Base-by-base conservation (phyloP, 1,140 invertebrate genomes). In the Meteorus sp. region DNA sequence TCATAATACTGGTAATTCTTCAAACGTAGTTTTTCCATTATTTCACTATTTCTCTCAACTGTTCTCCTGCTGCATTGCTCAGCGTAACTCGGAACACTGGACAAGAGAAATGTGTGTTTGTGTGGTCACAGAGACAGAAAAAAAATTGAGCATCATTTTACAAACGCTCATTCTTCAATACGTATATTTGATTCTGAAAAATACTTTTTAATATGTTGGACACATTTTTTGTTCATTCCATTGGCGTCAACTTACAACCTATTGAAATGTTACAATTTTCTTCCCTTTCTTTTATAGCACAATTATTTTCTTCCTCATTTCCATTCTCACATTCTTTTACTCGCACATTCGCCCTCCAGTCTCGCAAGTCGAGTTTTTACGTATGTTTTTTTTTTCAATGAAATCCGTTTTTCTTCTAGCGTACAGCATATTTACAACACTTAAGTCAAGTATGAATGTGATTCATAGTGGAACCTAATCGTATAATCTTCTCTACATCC, bases 1-100 rank as follows among this genome's bases (percentile, higher is more conserved):
- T 80, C 70, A 78, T 80, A 80, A 80, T 80, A 78, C 77, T 80
- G 77, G 73, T 80, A 77, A 51, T 58, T 58, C 47, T 37, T 55
- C 25, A 15, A 39, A 39, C n/a, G n/a, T n/a, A n/a, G n/a, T n/a
- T n/a, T n/a, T n/a, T n/a, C n/a, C n/a, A n/a, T n/a, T n/a, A n/a
- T 43, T 43, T 17, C 22, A 11, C 6, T 17, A 17, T 19, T 15
- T 43, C 11, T 19, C 17, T 11, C 9, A 43, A 20, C 22, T 43
- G 9, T 7, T 11, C 17, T 20, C 9, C 22, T 11, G 8, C 17
- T 15, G n/a, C 17, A 8, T 11, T 11, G 2, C 22, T 9, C 17
- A 9, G 41, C 41, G 15, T 20, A 43, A 43, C 22, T 19, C 2
- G 22, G n/a, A 43, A 19, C 11, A 43, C 17, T 8, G 17, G 17